Evolutionary conservation across 2,888 invertebrate species (phyloP).

Genomic region (Caenorhabditis sp.): DNA sequence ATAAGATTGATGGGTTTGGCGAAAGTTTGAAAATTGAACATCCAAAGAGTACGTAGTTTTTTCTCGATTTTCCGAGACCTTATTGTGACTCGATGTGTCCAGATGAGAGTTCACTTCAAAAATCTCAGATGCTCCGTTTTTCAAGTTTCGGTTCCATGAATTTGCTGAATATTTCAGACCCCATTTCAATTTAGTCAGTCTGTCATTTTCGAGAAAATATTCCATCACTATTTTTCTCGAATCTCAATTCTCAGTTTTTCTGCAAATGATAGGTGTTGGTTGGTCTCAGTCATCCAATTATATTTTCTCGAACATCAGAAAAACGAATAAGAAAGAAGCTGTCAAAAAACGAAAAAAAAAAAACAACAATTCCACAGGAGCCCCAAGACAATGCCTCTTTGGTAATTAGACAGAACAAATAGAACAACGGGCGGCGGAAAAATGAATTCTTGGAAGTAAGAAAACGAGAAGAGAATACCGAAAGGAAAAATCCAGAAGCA

Average conservation of each 20-base stretch:
- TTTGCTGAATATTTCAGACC: too few species aligned
- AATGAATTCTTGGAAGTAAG: conserved; percentile 27
- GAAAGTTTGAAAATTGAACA: too few species aligned
- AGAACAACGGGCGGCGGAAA: not conserved
- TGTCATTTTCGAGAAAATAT: not conserved
- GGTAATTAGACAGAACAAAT: conserved; percentile 21
- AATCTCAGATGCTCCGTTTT: too few species aligned
- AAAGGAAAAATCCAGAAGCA: conserved; percentile 6
- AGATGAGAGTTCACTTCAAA: too few species aligned
- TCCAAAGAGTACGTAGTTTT: too few species aligned
- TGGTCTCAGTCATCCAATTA: conserved; percentile 19
- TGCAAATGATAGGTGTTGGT: conserved; percentile 33
- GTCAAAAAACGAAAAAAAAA: not conserved
- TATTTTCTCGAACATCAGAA: conserved; percentile 8
- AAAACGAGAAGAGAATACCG: conserved; percentile 1
- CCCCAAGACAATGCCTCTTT: conserved; percentile 24
- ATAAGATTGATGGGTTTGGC: too few species aligned
- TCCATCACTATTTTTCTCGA: not conserved
- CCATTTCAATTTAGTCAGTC: too few species aligned
- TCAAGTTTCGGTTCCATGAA: too few species aligned
- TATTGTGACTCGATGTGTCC: too few species aligned
- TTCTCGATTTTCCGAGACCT: too few species aligned
- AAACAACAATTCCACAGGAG: conserved; percentile 28
- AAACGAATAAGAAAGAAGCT: conserved; percentile 1
- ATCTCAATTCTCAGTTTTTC: not conserved